Percentiles rank a stretch among this genome's conserved stretches.
Conservation (phyloP, 2,888 invertebrate genomes). For the Leptothorax acervorum region DNA sequence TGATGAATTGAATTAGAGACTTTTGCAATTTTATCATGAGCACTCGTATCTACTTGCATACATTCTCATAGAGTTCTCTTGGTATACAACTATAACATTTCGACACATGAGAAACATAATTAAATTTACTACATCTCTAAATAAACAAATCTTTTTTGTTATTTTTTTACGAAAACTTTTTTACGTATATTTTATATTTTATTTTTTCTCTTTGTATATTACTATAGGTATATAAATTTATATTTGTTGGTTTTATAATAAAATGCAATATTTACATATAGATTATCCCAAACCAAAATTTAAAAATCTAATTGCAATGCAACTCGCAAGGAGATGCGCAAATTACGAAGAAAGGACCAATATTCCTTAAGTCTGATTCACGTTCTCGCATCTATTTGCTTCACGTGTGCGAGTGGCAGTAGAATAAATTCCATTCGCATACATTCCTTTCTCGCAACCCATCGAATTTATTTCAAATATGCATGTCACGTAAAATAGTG, state of each 20-base stretch:
- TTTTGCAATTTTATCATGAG: slow-evolving; percentile 21
- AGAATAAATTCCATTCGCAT: slow-evolving; percentile 39
- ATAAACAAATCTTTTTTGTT: neutral
- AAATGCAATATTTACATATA: neutral
- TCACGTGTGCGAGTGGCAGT: slow-evolving; percentile 31
- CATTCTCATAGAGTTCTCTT: neutral
- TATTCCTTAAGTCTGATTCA: slow-evolving; percentile 22
- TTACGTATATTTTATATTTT: neutral
- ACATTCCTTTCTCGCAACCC: slow-evolving; percentile 33
- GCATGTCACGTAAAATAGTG: slow-evolving; percentile 39
- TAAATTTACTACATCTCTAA: neutral
- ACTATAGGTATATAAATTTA: neutral
- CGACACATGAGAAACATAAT: neutral
- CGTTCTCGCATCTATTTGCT: slow-evolving; percentile 20
- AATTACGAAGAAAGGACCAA: neutral
- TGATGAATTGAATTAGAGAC: neutral
- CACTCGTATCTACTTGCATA: neutral
- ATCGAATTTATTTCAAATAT: slow-evolving; percentile 47
- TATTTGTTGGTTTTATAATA: neutral
- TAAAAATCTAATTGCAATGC: neutral
- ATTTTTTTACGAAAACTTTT: neutral
- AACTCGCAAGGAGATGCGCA: neutral
- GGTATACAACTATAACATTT: neutral
- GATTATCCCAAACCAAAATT: neutral
- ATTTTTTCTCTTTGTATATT: neutral